Evolutionary conservation across 2,113 vertebrate genomes (phyloP).

Genomic region (Centropristis striata): DNA sequence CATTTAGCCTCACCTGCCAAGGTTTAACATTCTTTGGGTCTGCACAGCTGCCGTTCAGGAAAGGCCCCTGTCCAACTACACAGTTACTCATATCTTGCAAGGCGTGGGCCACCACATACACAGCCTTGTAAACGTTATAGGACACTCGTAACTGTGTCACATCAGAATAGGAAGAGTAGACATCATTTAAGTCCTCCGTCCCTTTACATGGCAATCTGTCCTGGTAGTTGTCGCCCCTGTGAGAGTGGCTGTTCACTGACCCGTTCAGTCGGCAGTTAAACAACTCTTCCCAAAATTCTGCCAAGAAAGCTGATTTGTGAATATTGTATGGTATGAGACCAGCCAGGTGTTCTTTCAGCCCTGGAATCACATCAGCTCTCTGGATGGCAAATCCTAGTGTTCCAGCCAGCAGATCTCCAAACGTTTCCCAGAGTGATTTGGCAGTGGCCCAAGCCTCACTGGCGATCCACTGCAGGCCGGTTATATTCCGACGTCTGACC

Average conservation of each 20-base stretch:
- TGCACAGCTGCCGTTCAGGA: conserved; percentile 75
- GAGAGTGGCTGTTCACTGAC: conserved; percentile 71
- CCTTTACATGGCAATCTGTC: conserved; percentile 69
- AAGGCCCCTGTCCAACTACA: conserved; percentile 68
- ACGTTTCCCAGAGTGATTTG: conserved; percentile 75
- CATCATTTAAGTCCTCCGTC: conserved; percentile 66
- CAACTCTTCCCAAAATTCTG: conserved; percentile 83
- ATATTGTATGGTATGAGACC: conserved; percentile 40
- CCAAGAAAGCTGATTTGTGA: conserved; percentile 61
- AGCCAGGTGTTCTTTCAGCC: conserved; percentile 69
- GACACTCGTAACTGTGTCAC: conserved; percentile 82
- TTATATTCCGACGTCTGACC: conserved; percentile 71
- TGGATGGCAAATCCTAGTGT: conserved; percentile 83
- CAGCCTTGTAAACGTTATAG: conserved; percentile 86
- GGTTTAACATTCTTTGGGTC: conserved; percentile 64
- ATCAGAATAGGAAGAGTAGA: conserved; percentile 78
- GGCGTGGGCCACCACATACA: conserved; percentile 83
- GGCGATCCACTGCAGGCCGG: conserved; percentile 81
- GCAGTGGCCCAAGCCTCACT: conserved; percentile 84
- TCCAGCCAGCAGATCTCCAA: conserved; percentile 72
- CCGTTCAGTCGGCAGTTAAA: conserved; percentile 78
- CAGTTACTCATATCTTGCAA: conserved; percentile 80
- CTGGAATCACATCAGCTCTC: conserved; percentile 76
- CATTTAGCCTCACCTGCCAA: conserved; percentile 78
- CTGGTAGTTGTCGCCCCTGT: not conserved